Conservation (phyloP, 1,140 invertebrate species). For the Euwallacea fornicatus region DNA sequence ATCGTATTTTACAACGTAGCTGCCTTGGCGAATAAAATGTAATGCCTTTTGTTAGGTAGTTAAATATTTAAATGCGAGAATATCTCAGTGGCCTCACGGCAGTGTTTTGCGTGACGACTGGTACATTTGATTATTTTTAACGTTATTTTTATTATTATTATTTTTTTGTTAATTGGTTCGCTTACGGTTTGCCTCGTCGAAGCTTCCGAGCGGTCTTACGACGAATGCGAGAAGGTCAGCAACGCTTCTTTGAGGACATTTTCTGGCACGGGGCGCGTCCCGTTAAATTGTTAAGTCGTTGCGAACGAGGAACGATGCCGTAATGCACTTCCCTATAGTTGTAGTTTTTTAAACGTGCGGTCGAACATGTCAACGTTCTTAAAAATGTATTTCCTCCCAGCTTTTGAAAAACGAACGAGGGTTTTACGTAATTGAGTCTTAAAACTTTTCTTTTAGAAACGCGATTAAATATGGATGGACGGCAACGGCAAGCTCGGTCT, state of each 20-base stretch:
- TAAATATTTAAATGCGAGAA: background rate
- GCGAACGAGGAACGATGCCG: too few relatives aligned
- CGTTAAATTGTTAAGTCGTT: too few relatives aligned
- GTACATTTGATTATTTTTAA: too few relatives aligned
- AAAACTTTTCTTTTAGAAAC: slow-evolving; percentile 29
- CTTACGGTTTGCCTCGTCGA: too few relatives aligned
- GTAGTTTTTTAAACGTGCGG: background rate
- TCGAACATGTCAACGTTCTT: slow-evolving; percentile 24
- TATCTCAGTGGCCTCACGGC: background rate
- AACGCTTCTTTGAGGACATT: too few relatives aligned
- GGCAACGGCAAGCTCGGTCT: background rate
- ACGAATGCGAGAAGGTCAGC: too few relatives aligned
- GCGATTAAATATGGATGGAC: slow-evolving; percentile 20
- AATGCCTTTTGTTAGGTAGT: background rate
- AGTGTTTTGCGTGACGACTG: too few relatives aligned
- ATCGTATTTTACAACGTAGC: slow-evolving; percentile 1
- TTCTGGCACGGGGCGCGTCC: too few relatives aligned
- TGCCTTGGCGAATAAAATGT: slow-evolving; percentile 5
- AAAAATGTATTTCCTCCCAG: slow-evolving; percentile 12
- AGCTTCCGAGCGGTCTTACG: too few relatives aligned
- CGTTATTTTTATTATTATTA: too few relatives aligned
- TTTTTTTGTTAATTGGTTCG: too few relatives aligned
- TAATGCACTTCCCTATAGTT: too few relatives aligned
- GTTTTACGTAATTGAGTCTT: slow-evolving; percentile 32
- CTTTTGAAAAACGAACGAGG: slow-evolving; percentile 21